phyloP scores from a whole-genome alignment of 2,888 invertebrate species.

The Barypeithes pellucidus region DNA sequence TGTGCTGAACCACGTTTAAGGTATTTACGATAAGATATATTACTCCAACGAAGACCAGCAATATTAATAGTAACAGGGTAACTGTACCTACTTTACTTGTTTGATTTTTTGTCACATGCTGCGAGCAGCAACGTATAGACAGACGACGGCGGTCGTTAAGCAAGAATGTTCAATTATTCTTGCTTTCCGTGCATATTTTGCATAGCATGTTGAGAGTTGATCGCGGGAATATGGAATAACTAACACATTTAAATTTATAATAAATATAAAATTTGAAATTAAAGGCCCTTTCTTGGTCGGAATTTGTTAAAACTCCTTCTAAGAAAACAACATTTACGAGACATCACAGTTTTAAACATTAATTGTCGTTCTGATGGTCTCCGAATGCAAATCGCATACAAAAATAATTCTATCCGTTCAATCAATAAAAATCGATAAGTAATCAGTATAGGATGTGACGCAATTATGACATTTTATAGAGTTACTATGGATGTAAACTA shows the following conservation, averaged over 20 bases:
- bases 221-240: no score
- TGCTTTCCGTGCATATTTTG: slow-evolving; percentile 35
- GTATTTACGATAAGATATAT: slow-evolving; percentile 51
- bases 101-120: slow-evolving; percentile 47
- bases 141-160: slow-evolving; percentile 47
- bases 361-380: background rate
- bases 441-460: slow-evolving; percentile 11
- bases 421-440: slow-evolving; percentile 1
- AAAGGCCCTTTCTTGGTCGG: no score
- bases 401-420: background rate
- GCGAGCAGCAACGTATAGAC: slow-evolving; percentile 32
- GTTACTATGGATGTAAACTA: slow-evolving; percentile 2
- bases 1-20: slow-evolving; percentile 48
- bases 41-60: slow-evolving; percentile 50
- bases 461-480: slow-evolving; percentile 2
- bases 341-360: background rate
- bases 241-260: no score
- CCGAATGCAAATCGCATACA: slow-evolving; percentile 1
- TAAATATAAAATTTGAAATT: no score
- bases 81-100: slow-evolving; percentile 47
- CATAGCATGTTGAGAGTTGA: slow-evolving; percentile 12
- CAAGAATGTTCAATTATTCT: slow-evolving; percentile 47
- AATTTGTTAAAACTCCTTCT: background rate
- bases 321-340: slow-evolving; percentile 1
- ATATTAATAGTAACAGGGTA: slow-evolving; percentile 50